These are phyloP conservation scores for Trachelus stipa DNA, from an alignment of 2,888 invertebrate species.

Conservation along the genomic window DNA sequence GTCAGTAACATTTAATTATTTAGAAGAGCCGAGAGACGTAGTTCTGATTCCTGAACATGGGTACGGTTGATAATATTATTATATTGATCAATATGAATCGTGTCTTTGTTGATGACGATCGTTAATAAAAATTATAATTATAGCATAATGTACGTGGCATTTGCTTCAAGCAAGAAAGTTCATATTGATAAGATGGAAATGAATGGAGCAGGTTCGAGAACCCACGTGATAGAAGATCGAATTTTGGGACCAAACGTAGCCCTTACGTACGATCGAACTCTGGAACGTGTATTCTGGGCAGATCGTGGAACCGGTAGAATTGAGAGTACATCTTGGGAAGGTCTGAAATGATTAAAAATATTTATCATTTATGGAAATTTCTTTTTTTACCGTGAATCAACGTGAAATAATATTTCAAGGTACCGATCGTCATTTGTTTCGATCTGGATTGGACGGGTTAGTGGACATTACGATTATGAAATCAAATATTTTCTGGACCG, in stretches of 20 bases:
- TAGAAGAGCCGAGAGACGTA: constrained; percentile 76
- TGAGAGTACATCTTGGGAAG: constrained; percentile 74
- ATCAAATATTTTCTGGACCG: constrained; percentile 79
- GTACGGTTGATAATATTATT: constrained; percentile 61
- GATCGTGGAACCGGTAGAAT: constrained; percentile 77
- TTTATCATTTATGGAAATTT: background rate
- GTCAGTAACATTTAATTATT: constrained; percentile 72
- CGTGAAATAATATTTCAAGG: constrained; percentile 44
- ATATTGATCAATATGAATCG: background rate
- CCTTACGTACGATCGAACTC: constrained; percentile 70
- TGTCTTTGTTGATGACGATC: background rate
- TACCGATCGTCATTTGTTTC: constrained; percentile 62
- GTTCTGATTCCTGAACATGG: constrained; percentile 76
- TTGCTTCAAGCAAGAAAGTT: constrained; percentile 33
- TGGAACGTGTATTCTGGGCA: constrained; percentile 75
- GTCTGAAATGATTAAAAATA: constrained; percentile 54
- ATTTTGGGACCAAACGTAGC: constrained; percentile 70
- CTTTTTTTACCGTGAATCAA: background rate
- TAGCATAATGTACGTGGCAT: constrained; percentile 59
- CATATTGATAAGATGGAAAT: constrained; percentile 78
- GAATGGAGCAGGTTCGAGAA: constrained; percentile 71
- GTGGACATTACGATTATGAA: constrained; percentile 73
- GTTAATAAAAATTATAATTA: constrained; percentile 25
- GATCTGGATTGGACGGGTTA: constrained; percentile 64
- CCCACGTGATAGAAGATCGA: constrained; percentile 63